Evolutionary conservation across 2,113 vertebrate species (phyloP).

Genomic region (Indri indri): DNA sequence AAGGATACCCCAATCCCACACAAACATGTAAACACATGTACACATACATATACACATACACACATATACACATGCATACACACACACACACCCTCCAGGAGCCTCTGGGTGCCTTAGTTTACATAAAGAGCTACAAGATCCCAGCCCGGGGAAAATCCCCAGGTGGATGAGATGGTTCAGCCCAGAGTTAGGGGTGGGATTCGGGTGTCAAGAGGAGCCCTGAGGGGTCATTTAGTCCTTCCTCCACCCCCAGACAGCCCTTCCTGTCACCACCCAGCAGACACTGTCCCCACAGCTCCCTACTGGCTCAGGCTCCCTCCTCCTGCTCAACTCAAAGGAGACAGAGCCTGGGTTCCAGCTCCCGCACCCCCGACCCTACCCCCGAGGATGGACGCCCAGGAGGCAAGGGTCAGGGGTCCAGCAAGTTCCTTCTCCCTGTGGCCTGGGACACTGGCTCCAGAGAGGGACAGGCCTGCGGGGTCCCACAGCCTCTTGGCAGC

Average conservation of each 20-base stretch:
- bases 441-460: background rate
- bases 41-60: background rate
- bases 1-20: background rate
- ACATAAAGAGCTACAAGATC: background rate
- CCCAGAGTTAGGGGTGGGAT: background rate
- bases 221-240: background rate
- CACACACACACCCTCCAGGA: background rate
- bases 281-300: background rate
- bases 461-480: background rate
- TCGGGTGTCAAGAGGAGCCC: background rate
- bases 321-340: background rate
- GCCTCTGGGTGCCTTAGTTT: background rate
- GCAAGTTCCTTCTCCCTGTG: background rate
- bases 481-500: background rate
- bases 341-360: background rate
- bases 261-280: background rate
- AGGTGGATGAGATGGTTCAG: background rate
- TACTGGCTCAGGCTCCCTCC: background rate
- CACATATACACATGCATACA: background rate
- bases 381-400: background rate
- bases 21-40: too few relatives aligned
- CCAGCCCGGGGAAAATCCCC: background rate
- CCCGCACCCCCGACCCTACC: fast-evolving
- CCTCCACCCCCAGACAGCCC: background rate
- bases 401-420: fast-evolving